Conservation (phyloP, 1,140 invertebrate species). For the Drosophila bocqueti region DNA sequence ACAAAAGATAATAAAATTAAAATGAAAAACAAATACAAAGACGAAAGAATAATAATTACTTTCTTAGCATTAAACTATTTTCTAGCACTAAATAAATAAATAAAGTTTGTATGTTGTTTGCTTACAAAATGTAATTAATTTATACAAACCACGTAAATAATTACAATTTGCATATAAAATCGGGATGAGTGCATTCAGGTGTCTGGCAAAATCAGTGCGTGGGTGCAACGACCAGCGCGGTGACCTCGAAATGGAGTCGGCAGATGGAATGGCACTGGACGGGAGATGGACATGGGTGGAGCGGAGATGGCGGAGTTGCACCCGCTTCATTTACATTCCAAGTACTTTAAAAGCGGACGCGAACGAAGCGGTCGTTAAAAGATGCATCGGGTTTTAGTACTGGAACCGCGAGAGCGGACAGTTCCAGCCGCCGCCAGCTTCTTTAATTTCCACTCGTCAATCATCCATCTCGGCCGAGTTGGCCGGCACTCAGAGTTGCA, state of each 20-base stretch:
- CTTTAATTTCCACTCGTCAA: conserved; percentile 82
- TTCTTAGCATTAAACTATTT: too few relatives aligned
- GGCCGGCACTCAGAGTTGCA: conserved; percentile 69
- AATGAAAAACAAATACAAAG: background rate
- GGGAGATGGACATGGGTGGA: conserved; percentile 24
- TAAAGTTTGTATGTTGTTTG: background rate
- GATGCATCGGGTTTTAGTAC: conserved; percentile 51
- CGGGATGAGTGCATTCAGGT: conserved; percentile 14
- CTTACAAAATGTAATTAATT: background rate
- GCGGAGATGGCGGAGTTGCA: conserved; percentile 39
- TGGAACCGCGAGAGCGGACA: conserved; percentile 42
- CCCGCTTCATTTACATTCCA: conserved; percentile 81
- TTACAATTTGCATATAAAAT: conserved; percentile 24
- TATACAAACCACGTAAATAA: background rate
- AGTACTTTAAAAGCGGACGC: conserved; percentile 75
- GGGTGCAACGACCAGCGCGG: conserved; percentile 62
- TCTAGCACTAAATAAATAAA: too few relatives aligned
- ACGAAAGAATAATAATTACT: accelerated
- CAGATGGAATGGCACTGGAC: conserved; percentile 27
- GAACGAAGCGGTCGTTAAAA: conserved; percentile 68
- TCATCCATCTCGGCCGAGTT: conserved; percentile 67
- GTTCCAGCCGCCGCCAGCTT: conserved; percentile 66
- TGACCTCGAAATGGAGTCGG: conserved; percentile 62
- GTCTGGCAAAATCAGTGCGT: conserved; percentile 26
- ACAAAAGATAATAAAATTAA: too few relatives aligned